Evolutionary conservation across 1,140 invertebrate genomes (phyloP).

Genomic region (Drosophila jambulina): DNA sequence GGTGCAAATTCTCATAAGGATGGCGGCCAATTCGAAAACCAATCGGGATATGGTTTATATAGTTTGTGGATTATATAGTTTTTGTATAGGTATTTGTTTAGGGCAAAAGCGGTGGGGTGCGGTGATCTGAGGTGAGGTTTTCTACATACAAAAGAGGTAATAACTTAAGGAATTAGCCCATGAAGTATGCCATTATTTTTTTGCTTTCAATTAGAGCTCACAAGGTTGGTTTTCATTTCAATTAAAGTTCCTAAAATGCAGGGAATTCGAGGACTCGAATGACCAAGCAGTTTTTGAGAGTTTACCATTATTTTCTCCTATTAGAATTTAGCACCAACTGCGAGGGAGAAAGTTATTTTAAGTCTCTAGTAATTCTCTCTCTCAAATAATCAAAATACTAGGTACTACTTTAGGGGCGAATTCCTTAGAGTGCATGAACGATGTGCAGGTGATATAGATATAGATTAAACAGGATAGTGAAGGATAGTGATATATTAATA

Average conservation of each 20-base stretch:
- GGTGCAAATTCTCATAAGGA: slow-evolving; percentile 34
- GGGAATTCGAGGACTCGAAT: too few species aligned
- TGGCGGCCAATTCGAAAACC: slow-evolving; percentile 58
- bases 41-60: slow-evolving; percentile 16
- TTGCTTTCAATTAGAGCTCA: not conserved
- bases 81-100: slow-evolving; percentile 7
- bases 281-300: too few species aligned
- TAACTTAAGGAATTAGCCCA: not conserved
- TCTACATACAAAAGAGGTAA: slow-evolving; percentile 58
- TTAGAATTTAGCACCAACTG: too few species aligned
- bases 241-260: too few species aligned
- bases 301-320: too few species aligned
- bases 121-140: slow-evolving; percentile 25
- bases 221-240: too few species aligned
- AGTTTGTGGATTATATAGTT: not conserved
- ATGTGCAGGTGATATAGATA: slow-evolving; percentile 36
- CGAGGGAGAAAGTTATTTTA: too few species aligned
- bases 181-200: not conserved
- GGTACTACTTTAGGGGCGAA: not conserved
- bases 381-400: too few species aligned
- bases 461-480: not conserved
- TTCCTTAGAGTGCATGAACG: slow-evolving; percentile 9
- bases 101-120: slow-evolving; percentile 11
- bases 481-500: not conserved
- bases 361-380: too few species aligned